Percentiles rank a stretch among this genome's conserved stretches.
Conservation (phyloP, 2,113 vertebrate species). For the Varanus komodoensis region DNA sequence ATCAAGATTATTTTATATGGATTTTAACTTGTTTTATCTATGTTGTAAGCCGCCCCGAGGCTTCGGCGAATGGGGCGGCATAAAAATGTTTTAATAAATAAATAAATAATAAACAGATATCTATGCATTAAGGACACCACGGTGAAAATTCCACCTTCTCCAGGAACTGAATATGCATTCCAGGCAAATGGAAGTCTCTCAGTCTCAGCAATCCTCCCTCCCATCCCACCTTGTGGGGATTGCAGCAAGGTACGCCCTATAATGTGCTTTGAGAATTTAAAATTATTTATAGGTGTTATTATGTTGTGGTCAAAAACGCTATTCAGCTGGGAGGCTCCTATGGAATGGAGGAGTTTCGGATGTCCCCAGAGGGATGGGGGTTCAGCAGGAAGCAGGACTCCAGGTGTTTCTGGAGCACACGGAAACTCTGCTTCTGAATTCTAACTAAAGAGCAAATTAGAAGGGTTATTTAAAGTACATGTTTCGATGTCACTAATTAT, state of each 20-base stretch:
- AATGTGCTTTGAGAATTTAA: not conserved
- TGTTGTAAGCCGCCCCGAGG: too few species aligned
- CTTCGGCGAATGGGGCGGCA: too few species aligned
- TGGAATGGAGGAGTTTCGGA: too few species aligned
- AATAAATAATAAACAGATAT: too few species aligned
- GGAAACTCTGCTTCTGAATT: not conserved
- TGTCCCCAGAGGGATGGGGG: too few species aligned
- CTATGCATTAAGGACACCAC: not conserved
- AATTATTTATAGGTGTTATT: too few species aligned
- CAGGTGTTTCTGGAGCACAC: not conserved
- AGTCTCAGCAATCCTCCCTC: not conserved
- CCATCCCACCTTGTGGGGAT: not conserved
- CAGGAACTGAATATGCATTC: not conserved
- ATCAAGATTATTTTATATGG: too few species aligned
- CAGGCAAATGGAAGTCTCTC: not conserved
- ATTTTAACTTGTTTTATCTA: too few species aligned
- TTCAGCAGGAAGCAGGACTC: not conserved
- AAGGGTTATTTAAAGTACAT: not conserved
- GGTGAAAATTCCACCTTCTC: not conserved
- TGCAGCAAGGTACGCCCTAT: not conserved
- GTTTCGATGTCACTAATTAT: not conserved
- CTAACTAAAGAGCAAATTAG: not conserved
- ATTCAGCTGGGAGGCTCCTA: too few species aligned
- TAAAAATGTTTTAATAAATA: too few species aligned
- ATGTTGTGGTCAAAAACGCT: too few species aligned